Percentiles rank a stretch among this genome's conserved stretches.
Evolutionary conservation across 2,888 invertebrate genomes (phyloP).

Genomic region (Atherix ibis): DNA sequence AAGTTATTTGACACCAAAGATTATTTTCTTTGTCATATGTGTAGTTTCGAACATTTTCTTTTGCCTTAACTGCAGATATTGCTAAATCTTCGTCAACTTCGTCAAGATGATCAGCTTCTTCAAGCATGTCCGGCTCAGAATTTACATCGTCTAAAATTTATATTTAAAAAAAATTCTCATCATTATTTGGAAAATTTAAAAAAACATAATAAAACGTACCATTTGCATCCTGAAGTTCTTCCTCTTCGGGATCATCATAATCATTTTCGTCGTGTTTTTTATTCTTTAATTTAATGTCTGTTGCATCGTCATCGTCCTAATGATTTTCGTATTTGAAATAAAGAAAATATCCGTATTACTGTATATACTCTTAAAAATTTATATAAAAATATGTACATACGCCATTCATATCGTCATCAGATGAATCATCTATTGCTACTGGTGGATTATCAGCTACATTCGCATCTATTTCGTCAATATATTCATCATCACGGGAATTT

Average conservation of each 20-base stretch:
- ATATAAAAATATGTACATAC: conserved; percentile 1
- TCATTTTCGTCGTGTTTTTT: conserved; percentile 45
- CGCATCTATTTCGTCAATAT: conserved; percentile 26
- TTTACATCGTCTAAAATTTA: conserved; percentile 13
- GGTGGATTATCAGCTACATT: conserved; percentile 35
- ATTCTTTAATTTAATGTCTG: conserved; percentile 36
- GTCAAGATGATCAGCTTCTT: conserved; percentile 19
- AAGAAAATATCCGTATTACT: no score
- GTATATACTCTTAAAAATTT: not conserved
- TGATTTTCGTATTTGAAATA: not conserved
- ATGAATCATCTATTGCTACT: conserved; percentile 23
- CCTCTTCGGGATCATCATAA: conserved; percentile 49
- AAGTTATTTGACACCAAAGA: conserved; percentile 71
- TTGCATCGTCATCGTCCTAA: conserved; percentile 29
- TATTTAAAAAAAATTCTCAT: no score
- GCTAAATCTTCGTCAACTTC: conserved; percentile 12
- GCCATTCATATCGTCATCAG: conserved; percentile 22
- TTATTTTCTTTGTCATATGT: conserved; percentile 58
- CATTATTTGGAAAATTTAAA: no score
- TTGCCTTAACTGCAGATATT: conserved; percentile 21
- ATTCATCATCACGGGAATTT: conserved; percentile 28
- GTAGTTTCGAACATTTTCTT: conserved; percentile 38
- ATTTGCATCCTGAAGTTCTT: conserved; percentile 33
- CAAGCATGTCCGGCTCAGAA: conserved; percentile 19
- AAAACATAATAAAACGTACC: conserved; percentile 16